A percentile compares a stretch with the other conserved stretches of the same genome.
Conservation (phyloP, 2,797 vertebrate species). For the Meriones psammophilus region DNA sequence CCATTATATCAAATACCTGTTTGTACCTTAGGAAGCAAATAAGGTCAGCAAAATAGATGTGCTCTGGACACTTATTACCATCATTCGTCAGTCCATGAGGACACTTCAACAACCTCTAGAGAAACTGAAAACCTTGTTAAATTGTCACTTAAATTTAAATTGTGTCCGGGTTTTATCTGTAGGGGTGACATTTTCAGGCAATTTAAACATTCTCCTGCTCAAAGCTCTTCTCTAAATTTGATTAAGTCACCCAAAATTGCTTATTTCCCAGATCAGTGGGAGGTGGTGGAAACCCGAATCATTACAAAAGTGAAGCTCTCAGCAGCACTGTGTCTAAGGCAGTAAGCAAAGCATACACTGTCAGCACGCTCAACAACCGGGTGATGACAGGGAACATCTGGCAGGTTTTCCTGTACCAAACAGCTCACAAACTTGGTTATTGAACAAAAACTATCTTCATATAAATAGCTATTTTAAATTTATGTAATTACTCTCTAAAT, state of each 20-base stretch:
- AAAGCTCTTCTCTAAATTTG: slow-evolving; percentile 83
- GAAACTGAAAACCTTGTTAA: slow-evolving; percentile 76
- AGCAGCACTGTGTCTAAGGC: slow-evolving; percentile 80
- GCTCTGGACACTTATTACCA: neutral
- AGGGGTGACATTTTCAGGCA: slow-evolving; percentile 70
- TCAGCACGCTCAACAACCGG: slow-evolving; percentile 61
- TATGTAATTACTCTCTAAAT: neutral
- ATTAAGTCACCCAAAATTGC: slow-evolving; percentile 85
- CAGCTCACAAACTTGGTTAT: slow-evolving; percentile 74
- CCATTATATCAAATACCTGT: slow-evolving; percentile 16
- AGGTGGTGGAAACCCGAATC: slow-evolving; percentile 83
- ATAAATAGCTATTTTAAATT: slow-evolving; percentile 69
- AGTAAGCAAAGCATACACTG: slow-evolving; percentile 81
- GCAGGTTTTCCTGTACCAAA: slow-evolving; percentile 79
- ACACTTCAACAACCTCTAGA: slow-evolving; percentile 47
- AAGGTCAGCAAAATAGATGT: slow-evolving; percentile 24
- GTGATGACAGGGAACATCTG: slow-evolving; percentile 82
- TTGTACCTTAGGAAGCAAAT: slow-evolving; percentile 37
- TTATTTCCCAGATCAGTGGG: slow-evolving; percentile 89
- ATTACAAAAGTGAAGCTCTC: slow-evolving; percentile 85
- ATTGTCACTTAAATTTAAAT: slow-evolving; percentile 79
- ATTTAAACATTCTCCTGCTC: slow-evolving; percentile 73
- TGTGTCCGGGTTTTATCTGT: slow-evolving; percentile 70
- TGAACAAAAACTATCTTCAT: slow-evolving; percentile 75
- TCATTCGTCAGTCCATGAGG: slow-evolving; percentile 17